Percentiles rank a stretch among this genome's conserved stretches.
These are phyloP conservation scores for Elephantulus edwardii DNA, from an alignment of 2,113 vertebrate genomes.

Conservation along the genomic window DNA sequence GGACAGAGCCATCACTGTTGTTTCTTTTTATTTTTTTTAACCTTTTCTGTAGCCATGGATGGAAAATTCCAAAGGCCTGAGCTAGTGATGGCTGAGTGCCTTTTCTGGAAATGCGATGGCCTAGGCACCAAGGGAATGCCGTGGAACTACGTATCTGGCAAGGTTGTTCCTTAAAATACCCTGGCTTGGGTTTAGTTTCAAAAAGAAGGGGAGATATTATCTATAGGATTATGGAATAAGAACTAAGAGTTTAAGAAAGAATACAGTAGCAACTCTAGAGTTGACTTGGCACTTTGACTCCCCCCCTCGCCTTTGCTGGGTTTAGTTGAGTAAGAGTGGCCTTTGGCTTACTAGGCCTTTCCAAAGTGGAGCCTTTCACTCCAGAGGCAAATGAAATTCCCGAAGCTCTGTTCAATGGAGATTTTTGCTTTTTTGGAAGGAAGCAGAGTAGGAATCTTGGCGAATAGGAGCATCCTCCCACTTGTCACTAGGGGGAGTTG, in stretches of 20 bases:
- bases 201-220: conserved; percentile 40
- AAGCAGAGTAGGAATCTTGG: background rate
- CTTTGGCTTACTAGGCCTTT: conserved; percentile 56
- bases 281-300: background rate
- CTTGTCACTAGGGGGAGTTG: background rate
- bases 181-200: conserved; percentile 48
- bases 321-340: conserved; percentile 40
- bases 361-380: conserved; percentile 29
- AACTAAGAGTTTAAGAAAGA: conserved; percentile 50
- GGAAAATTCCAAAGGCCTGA: conserved; percentile 74
- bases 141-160: conserved; percentile 49
- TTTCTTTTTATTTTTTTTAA: conserved; percentile 46
- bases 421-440: conserved; percentile 40
- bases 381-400: conserved; percentile 27
- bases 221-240: conserved; percentile 16
- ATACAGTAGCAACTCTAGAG: conserved; percentile 22
- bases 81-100: conserved; percentile 60
- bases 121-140: conserved; percentile 46
- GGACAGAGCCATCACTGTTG: conserved; percentile 28
- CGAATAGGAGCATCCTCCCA: background rate
- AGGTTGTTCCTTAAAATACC: conserved; percentile 33
- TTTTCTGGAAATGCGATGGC: conserved; percentile 66
- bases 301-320: background rate
- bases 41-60: conserved; percentile 65
- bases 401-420: background rate